These are phyloP conservation scores for Cerastis rubricosa DNA, from an alignment of 2,888 invertebrate species.

Conservation along the genomic window DNA sequence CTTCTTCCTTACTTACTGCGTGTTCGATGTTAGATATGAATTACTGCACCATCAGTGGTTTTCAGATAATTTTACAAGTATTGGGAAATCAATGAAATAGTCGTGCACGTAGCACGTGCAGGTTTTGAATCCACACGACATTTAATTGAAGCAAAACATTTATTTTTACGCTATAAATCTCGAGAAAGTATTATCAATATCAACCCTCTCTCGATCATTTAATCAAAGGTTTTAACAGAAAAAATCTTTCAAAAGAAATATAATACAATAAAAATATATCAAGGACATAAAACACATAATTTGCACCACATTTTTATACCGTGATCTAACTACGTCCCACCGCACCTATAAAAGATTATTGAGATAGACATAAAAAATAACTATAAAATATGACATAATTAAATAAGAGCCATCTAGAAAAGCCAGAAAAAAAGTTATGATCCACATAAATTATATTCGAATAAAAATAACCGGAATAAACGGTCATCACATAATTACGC, in stretches of 20 bases:
- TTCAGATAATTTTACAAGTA: neutral
- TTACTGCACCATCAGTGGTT: neutral
- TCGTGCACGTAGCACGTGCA: neutral
- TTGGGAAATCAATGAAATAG: neutral
- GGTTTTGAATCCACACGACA: neutral
- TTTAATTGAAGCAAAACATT: neutral
- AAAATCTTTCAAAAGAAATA: neutral
- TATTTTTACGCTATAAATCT: neutral
- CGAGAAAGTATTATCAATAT: neutral
- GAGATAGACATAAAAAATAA: conserved; percentile 13
- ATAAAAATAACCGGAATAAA: conserved; percentile 31
- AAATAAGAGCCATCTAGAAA: conserved; percentile 13
- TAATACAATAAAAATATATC: conserved; percentile 5
- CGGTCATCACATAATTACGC: conserved; percentile 1
- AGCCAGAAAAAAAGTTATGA: conserved; percentile 12
- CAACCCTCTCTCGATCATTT: neutral
- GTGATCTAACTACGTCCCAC: conserved; percentile 1
- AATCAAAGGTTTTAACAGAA: neutral
- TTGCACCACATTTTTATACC: conserved; percentile 11
- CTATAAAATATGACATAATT: conserved; percentile 44
- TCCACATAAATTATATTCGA: conserved; percentile 32
- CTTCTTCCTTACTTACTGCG: neutral
- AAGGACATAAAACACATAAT: conserved; percentile 21
- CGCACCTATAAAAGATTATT: conserved; percentile 14
- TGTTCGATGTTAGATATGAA: too few relatives aligned